These are phyloP conservation scores for Margaritifera margaritifera DNA, from an alignment of 2,888 invertebrate species.

Conservation along the genomic window DNA sequence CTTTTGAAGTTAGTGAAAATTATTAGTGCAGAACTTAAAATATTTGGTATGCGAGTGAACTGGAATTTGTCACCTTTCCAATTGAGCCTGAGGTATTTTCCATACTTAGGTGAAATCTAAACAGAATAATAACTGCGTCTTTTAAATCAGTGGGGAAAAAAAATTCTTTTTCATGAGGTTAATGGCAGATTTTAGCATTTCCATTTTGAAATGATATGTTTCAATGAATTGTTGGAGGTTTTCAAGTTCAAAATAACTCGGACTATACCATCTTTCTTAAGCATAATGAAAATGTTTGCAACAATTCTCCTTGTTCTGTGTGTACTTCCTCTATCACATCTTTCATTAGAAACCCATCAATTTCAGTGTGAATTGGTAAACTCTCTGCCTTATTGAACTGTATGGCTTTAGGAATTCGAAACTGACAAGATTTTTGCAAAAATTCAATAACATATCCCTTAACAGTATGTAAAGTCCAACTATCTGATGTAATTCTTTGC, in stretches of 20 bases:
- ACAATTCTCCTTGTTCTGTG: constrained; percentile 7
- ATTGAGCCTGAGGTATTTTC: constrained; percentile 20
- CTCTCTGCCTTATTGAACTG: constrained; percentile 1
- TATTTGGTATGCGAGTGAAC: constrained; percentile 18
- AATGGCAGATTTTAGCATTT: no score
- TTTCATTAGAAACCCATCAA: constrained; percentile 4
- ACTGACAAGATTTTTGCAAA: constrained; percentile 5
- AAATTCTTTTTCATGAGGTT: no score
- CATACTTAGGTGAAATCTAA: neutral
- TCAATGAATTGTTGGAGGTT: no score
- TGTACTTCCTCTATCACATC: constrained; percentile 9
- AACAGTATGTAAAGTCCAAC: constrained; percentile 17
- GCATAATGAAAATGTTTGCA: constrained; percentile 16
- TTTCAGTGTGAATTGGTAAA: constrained; percentile 13
- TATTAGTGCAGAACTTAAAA: constrained; percentile 14
- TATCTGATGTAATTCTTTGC: constrained; percentile 6
- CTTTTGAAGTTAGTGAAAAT: constrained; percentile 35
- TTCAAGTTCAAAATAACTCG: no score
- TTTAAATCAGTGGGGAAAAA: constrained; percentile 3
- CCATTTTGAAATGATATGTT: no score
- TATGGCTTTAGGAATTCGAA: neutral
- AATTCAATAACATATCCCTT: constrained; percentile 17
- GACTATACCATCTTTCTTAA: neutral
- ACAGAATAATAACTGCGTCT: constrained; percentile 24
- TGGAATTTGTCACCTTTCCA: constrained; percentile 18